Evolutionary conservation across 2,888 invertebrate species (phyloP).

Genomic region (Cabera pusaria): DNA sequence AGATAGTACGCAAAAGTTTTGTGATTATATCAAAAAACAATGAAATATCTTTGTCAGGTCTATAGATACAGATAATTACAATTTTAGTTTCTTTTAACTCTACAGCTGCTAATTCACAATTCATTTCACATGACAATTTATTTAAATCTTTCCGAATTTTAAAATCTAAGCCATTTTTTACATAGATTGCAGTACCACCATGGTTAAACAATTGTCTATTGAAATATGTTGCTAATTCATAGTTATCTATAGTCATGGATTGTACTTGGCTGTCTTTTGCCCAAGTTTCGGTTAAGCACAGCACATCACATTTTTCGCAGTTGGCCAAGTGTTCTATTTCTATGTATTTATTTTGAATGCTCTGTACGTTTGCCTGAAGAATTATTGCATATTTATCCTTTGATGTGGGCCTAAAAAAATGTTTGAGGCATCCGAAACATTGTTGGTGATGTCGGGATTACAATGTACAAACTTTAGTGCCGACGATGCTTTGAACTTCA

Average conservation of each 20-base stretch:
- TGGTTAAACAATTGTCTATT: background rate
- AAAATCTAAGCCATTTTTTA: background rate
- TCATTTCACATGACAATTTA: conserved; percentile 2
- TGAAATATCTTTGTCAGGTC: conserved; percentile 2
- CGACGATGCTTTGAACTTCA: too few species aligned
- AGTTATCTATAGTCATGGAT: conserved; percentile 1
- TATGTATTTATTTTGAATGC: conserved; percentile 4
- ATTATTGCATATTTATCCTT: background rate
- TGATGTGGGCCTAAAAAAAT: too few species aligned
- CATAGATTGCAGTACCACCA: conserved; percentile 3
- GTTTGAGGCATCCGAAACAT: too few species aligned
- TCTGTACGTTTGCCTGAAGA: conserved; percentile 1
- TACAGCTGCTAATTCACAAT: conserved; percentile 1
- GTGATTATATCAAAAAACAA: conserved; percentile 1
- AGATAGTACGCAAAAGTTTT: background rate
- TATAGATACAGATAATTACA: conserved; percentile 1
- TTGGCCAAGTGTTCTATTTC: background rate
- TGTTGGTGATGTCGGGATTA: too few species aligned
- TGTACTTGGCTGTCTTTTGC: conserved; percentile 1
- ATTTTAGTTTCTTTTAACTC: background rate
- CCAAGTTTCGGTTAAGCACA: conserved; percentile 3
- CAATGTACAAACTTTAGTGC: too few species aligned
- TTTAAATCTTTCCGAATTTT: background rate
- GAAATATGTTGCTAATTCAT: conserved; percentile 1
- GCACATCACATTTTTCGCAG: conserved; percentile 1